Conservation (phyloP, 2,888 invertebrate species). For the Apomyelois bistriatella region DNA sequence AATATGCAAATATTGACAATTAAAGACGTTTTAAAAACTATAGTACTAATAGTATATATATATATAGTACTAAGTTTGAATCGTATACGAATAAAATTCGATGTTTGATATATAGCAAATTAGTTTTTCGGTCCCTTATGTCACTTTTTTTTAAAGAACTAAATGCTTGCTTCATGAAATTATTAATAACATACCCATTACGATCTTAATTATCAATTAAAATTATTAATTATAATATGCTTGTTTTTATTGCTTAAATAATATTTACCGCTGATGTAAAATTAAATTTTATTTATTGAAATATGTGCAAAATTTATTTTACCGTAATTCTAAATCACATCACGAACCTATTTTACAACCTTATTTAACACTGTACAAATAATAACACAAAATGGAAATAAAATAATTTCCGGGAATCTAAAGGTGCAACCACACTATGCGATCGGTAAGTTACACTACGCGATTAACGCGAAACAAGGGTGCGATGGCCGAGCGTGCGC, state of each 20-base stretch:
- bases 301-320: neutral
- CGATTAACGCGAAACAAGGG: neutral
- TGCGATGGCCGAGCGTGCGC: conserved; percentile 20
- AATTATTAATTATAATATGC: no score
- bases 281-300: neutral
- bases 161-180: neutral
- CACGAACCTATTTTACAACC: conserved; percentile 40
- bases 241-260: no score
- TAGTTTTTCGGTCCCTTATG: neutral
- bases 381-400: no score
- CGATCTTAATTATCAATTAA: no score
- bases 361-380: conserved; percentile 20
- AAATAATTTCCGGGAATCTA: neutral
- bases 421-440: neutral
- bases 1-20: conserved; percentile 7
- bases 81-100: neutral
- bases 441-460: neutral
- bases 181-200: no score
- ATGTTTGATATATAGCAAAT: neutral
- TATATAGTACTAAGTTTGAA: neutral
- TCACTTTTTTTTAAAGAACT: neutral
- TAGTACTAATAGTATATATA: no score
- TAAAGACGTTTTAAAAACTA: no score
- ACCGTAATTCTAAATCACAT: conserved; percentile 21
- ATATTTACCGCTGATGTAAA: no score